A percentile compares a stretch with the other conserved stretches of the same genome.
Conservation (phyloP, 35 echinoderm and acorn worm species). For the Heliocidaris erythrogramma region DNA sequence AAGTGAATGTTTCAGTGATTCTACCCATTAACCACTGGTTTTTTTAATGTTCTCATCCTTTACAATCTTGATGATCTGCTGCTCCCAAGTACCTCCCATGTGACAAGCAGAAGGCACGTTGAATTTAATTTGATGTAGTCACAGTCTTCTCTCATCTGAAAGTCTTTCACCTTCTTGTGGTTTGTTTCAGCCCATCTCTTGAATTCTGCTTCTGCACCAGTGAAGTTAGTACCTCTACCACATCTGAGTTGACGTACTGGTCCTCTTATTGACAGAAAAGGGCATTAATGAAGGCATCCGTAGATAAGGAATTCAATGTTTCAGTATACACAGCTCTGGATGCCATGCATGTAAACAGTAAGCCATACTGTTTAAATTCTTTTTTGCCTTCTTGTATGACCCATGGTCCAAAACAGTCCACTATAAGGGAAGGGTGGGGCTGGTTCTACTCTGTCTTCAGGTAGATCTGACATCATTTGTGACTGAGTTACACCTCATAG, state of each 20-base stretch:
- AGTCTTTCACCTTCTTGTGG: conserved; percentile 23
- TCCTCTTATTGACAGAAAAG: conserved; percentile 59
- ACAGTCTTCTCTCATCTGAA: conserved; percentile 23
- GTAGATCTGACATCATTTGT: conserved; percentile 75
- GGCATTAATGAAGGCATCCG: conserved; percentile 70
- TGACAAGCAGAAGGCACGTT: conserved; percentile 56
- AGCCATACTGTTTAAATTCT: conserved; percentile 67
- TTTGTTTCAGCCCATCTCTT: conserved; percentile 59
- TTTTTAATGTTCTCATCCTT: no score
- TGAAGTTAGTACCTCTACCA: conserved; percentile 71
- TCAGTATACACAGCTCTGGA: conserved; percentile 70
- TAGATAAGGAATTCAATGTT: conserved; percentile 43
- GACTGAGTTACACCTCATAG: no score
- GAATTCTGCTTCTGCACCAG: conserved; percentile 64
- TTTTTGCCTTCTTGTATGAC: conserved; percentile 59
- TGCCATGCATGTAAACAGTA: conserved; percentile 65
- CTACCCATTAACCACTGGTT: no score
- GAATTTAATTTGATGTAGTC: no score
- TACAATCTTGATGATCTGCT: no score
- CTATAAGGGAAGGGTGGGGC: conserved; percentile 63
- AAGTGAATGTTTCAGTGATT: no score
- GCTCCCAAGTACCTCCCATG: no score
- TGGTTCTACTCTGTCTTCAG: conserved; percentile 65
- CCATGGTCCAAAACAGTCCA: conserved; percentile 75
- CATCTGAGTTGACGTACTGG: conserved; percentile 60